Base-by-base conservation (phyloP, 2,797 vertebrate genomes). In the Dermochelys coriacea region DNA sequence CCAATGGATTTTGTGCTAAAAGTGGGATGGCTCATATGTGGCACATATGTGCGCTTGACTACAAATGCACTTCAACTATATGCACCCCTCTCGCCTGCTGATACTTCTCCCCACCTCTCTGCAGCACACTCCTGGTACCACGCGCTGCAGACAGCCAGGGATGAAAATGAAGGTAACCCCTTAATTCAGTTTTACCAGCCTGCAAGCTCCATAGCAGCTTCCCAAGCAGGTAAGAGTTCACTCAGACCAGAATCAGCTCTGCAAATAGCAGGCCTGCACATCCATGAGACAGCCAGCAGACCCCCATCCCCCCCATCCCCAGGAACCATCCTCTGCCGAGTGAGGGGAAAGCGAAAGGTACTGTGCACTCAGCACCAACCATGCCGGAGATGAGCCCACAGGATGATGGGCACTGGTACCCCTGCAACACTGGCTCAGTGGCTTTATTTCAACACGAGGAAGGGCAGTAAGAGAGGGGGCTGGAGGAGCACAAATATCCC, bases 241-340 rank as follows among this genome's bases (percentile, higher is more conserved):
- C 34, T 4, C 15, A 12, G 0, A 0, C 61, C 55, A n/a, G 8
- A 41, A 6, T 23, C 51, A 54, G 79, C 14, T 14, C 50, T 14
- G 34, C 64, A 37, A 68, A 34, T 7, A 75, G 12, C 0, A 1
- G 31, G 3, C 2, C 14, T 45, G 21, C 1, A 2, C 12, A 7
- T 8, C 25, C 10, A 25, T 0, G 71, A 45, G 2, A 91, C 15
- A 82, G 10, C 23, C 14, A 0, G 0, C 6, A 6, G 1, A 11
- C n/a, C 29, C 5, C 15, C 8, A 52, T 68, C 84, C 41, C 55
- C 25, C 27, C 10, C 29, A 12, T 1, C 59, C 59, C 31, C 59
- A 15, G 12, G 6, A 16, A 5, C 55, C 55, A 6, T 29, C 55
- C 55, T 29, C 55, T 25, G 23, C 55, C 14, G 27, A 57, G 27